Conservation (phyloP, 2,888 invertebrate genomes). For the Andricus curvator region DNA sequence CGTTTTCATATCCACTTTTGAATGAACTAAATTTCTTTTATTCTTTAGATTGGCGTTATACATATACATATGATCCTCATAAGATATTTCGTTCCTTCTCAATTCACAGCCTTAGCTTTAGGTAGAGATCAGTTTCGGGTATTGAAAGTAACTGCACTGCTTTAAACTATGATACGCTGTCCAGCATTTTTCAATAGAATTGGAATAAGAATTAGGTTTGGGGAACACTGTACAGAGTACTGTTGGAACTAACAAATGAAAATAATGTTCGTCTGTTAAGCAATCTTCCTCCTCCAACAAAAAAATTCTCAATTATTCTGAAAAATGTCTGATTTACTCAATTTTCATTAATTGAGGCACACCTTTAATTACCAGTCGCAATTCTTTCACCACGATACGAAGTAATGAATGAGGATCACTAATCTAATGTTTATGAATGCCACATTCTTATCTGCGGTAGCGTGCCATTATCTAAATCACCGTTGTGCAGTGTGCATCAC, state of each 20-base stretch:
- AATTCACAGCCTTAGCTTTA: too few relatives aligned
- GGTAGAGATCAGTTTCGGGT: too few relatives aligned
- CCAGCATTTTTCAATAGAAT: too few relatives aligned
- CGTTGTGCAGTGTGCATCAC: background rate
- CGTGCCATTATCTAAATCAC: background rate
- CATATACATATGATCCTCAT: background rate
- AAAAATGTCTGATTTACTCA: too few relatives aligned
- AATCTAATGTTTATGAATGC: conserved; percentile 1
- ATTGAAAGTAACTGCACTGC: too few relatives aligned
- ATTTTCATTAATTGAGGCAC: too few relatives aligned
- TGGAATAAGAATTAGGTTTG: too few relatives aligned
- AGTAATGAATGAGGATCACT: conserved; percentile 1
- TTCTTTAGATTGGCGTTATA: background rate
- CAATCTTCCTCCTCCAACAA: background rate
- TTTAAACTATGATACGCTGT: too few relatives aligned
- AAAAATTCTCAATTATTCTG: background rate
- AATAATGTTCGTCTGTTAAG: background rate
- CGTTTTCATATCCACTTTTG: background rate
- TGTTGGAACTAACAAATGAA: background rate
- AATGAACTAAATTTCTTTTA: background rate
- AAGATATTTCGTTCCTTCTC: background rate
- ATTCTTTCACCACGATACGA: background rate
- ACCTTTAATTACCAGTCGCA: too few relatives aligned
- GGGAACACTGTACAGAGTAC: too few relatives aligned
- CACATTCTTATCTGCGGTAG: background rate